Evolutionary conservation across 2,888 invertebrate species (phyloP).

Genomic region (Drosophila pullipes): DNA sequence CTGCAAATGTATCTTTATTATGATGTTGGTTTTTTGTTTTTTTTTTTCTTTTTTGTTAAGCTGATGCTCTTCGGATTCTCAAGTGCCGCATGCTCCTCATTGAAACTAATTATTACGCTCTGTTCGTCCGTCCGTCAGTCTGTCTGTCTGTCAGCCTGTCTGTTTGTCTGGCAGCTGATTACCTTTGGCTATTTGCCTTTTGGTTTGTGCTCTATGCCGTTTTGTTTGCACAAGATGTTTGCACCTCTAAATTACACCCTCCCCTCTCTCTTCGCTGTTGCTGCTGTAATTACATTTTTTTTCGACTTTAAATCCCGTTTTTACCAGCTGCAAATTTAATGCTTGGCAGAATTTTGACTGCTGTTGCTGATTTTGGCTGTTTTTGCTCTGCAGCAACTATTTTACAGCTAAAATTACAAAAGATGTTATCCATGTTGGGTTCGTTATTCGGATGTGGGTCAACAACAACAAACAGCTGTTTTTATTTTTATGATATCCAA

Average conservation of each 20-base stretch:
- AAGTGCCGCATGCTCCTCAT: constrained; percentile 58
- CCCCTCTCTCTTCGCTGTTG: not conserved
- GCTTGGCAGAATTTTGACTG: constrained; percentile 45
- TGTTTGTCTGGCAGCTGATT: constrained; percentile 61
- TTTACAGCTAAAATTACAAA: constrained; percentile 63
- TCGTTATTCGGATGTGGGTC: constrained; percentile 51
- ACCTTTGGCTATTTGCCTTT: constrained; percentile 66
- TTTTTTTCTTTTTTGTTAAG: constrained; percentile 18
- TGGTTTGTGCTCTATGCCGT: constrained; percentile 26
- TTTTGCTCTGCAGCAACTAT: constrained; percentile 28
- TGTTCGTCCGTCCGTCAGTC: constrained; percentile 14
- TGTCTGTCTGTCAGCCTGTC: constrained; percentile 22
- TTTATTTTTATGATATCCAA: not conserved
- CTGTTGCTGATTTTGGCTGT: constrained; percentile 17
- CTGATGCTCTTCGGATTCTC: constrained; percentile 34
- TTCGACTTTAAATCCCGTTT: constrained; percentile 50
- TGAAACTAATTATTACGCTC: constrained; percentile 69
- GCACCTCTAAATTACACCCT: constrained; percentile 36
- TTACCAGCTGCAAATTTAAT: constrained; percentile 69
- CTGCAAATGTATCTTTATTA: constrained; percentile 51
- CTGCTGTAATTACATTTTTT: constrained; percentile 7
- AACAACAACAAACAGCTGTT: constrained; percentile 37
- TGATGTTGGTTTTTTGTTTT: constrained; percentile 11
- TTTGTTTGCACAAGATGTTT: constrained; percentile 39
- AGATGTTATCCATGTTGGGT: constrained; percentile 51